Evolutionary conservation across 2,888 invertebrate genomes (phyloP).

Genomic region (Pharmacophagus antenor): DNA sequence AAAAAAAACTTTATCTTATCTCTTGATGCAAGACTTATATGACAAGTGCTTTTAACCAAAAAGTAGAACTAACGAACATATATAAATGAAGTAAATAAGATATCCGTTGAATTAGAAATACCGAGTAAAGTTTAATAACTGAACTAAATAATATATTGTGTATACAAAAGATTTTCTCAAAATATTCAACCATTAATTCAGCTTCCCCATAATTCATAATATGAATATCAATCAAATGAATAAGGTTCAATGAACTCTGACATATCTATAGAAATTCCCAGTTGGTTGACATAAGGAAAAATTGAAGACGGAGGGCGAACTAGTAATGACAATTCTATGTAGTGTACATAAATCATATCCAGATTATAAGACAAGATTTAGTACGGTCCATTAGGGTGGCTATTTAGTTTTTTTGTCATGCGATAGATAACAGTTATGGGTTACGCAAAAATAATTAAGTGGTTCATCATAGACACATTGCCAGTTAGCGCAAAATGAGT

Average conservation of each 20-base stretch:
- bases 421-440: background rate
- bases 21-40: too few species aligned
- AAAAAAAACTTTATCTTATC: too few species aligned
- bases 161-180: background rate
- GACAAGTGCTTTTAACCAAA: too few species aligned
- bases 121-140: too few species aligned
- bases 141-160: background rate
- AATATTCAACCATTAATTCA: background rate
- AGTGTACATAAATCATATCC: slow-evolving; percentile 5
- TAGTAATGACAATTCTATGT: slow-evolving; percentile 11
- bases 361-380: slow-evolving; percentile 5
- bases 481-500: too few species aligned
- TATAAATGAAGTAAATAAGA: too few species aligned
- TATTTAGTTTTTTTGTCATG: background rate
- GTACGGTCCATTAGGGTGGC: background rate
- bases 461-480: too few species aligned
- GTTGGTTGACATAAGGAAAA: slow-evolving; percentile 8
- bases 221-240: background rate
- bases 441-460: too few species aligned
- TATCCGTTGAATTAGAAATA: too few species aligned
- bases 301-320: background rate
- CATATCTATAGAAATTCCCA: slow-evolving; percentile 16
- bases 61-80: too few species aligned
- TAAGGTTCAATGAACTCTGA: slow-evolving; percentile 8
- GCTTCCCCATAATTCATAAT: background rate